phyloP scores from a whole-genome alignment of 2,113 vertebrate species.

The Naja naja region DNA sequence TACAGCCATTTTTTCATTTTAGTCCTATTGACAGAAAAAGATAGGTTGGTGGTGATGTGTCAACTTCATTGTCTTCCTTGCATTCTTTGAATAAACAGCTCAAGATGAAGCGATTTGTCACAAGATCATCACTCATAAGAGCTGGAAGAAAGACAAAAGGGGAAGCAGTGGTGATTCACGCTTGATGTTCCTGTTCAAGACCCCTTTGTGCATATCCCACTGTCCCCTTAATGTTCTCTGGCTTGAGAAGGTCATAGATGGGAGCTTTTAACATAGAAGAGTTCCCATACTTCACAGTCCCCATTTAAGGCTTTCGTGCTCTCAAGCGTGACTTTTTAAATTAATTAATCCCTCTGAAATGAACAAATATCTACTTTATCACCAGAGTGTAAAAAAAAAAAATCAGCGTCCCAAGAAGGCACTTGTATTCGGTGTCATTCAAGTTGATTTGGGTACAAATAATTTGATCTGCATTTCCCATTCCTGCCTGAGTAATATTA shows the following conservation, averaged over 20 bases:
- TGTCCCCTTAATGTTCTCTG: background rate
- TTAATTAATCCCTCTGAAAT: background rate
- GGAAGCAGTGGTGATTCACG: background rate
- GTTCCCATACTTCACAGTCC: background rate
- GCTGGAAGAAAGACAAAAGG: background rate
- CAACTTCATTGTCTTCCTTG: accelerated
- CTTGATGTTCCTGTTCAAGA: background rate
- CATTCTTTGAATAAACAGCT: background rate
- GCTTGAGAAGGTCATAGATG: background rate
- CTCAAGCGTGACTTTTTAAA: background rate
- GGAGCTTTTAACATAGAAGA: background rate
- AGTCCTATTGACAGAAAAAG: background rate
- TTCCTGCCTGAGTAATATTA: background rate
- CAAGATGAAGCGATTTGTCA: background rate
- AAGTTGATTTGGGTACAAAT: background rate
- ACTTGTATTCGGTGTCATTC: background rate
- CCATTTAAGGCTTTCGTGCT: background rate
- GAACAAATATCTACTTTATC: background rate
- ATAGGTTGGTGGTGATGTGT: background rate
- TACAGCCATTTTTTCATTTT: background rate
- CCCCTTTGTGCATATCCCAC: background rate
- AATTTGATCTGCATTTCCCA: background rate
- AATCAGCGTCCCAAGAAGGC: background rate
- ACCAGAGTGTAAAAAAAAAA: background rate
- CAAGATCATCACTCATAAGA: background rate